Conservation (phyloP, 2,797 vertebrate species). For the Fringilla coelebs region DNA sequence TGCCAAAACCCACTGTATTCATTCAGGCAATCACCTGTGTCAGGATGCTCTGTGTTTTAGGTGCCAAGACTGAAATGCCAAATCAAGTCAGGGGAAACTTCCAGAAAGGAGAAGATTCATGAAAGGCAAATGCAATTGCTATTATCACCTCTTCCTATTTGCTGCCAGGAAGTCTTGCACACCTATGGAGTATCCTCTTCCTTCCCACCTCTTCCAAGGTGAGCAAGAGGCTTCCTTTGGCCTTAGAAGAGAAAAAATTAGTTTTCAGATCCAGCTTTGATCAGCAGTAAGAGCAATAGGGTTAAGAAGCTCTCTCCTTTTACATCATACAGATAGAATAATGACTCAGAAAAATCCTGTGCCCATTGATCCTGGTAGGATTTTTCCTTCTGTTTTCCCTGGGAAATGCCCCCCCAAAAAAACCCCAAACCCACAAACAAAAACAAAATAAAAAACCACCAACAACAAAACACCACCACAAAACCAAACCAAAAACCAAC, state of each 20-base stretch:
- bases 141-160: background rate
- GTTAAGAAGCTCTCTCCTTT: background rate
- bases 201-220: background rate
- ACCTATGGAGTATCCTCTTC: background rate
- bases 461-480: background rate
- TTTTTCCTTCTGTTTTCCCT: background rate
- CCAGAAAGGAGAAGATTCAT: background rate
- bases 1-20: background rate
- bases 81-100: background rate
- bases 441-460: background rate
- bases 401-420: rapidly evolving
- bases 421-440: background rate
- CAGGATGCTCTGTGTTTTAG: background rate
- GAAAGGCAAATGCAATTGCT: background rate
- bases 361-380: background rate
- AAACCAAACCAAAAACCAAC: no score
- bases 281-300: background rate
- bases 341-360: background rate
- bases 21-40: background rate
- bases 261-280: background rate
- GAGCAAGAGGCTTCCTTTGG: background rate
- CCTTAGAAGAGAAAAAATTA: background rate
- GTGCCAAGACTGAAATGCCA: background rate
- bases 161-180: background rate
- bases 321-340: background rate